phyloP scores from a whole-genome alignment of 2,888 invertebrate genomes.

The Dasypogon diadema region DNA sequence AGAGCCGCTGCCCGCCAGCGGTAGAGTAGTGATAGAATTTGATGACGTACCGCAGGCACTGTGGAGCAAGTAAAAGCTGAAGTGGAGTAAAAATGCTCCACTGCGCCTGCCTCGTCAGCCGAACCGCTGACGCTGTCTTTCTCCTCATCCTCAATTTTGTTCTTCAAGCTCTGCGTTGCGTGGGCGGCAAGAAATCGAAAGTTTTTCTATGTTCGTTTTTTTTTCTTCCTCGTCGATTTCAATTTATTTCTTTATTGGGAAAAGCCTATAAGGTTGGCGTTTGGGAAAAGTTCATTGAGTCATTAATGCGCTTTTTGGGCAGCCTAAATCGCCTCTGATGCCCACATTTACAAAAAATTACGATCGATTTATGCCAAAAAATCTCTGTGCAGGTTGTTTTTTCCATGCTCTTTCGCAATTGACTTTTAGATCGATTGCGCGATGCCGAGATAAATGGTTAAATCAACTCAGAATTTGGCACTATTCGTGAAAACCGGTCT shows the following conservation, averaged over 20 bases:
- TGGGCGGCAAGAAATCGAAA: slow-evolving; percentile 20
- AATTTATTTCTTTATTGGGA: neutral
- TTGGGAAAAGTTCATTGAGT: neutral
- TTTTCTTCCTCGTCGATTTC: slow-evolving; percentile 14
- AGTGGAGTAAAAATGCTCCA: neutral
- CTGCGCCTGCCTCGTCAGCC: neutral
- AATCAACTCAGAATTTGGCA: slow-evolving; percentile 22
- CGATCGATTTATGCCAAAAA: neutral
- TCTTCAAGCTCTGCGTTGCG: neutral
- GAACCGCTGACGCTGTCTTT: neutral
- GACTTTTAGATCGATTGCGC: slow-evolving; percentile 32
- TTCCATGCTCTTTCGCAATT: slow-evolving; percentile 17
- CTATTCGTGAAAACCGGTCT: slow-evolving; percentile 33
- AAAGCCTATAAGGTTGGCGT: slow-evolving; percentile 6
- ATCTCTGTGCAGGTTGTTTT: slow-evolving; percentile 1
- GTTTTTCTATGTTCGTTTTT: slow-evolving; percentile 11
- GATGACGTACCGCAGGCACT: neutral
- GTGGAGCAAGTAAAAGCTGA: slow-evolving; percentile 1
- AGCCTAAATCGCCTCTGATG: neutral
- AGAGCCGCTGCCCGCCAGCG: neutral
- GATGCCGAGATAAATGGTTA: slow-evolving; percentile 29
- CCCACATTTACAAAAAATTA: neutral
- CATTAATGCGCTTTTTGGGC: neutral
- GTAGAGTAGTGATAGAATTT: neutral
- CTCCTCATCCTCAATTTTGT: slow-evolving; percentile 9